Evolutionary conservation across 2,113 vertebrate genomes (phyloP), one percentile per base, ranked within the genome.

Genomic region (Phodopus roborovskii): DNA sequence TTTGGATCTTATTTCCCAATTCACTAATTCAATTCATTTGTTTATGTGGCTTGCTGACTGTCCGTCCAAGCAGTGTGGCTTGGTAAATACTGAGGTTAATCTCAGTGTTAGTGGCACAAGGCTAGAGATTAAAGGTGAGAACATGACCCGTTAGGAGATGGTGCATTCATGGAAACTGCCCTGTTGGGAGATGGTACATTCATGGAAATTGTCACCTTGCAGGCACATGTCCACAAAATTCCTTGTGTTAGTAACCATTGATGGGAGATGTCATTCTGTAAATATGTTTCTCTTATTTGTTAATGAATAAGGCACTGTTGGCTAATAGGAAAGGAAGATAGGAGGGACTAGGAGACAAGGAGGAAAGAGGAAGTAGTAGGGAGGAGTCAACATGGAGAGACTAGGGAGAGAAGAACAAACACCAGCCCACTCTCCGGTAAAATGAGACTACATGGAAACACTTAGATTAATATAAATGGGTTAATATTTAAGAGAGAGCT

Each of bases 1-100:
- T 62, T 70, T 33, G 56, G 33, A 17, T 92, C 92, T 95, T 83
- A 28, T 88, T 64, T 95, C 79, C 42, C 70, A 68, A 88, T 53
- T 82, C 33, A 36, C 56, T 13, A 45, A 15, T 83, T 81, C 68
- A 84, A 48, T 60, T 92, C 22, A 83, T 82, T 81, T 94, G 20
- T 53, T 66, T 77, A 30, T 86, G 24, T 13, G 78, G 58, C 64
- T 58, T 42, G 28, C 8, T 81, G 60, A 56, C 36, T 84, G 12
- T 56, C 11, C 33, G 39, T 88, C 82, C 82, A 85, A 42, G 22
- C 19, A 60, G 45, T 12, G 17, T 30, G 48, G 22, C 42, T 75
- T 20, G 81, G 36, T 36, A 93, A 90, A 56, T 4, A 64, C 88
- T 28, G 53, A 2, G 7, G 15, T 89, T 9, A 85, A 66, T 60